These are phyloP conservation scores for Pheucticus melanocephalus DNA, from an alignment of 2,113 vertebrate species.

Conservation along the genomic window DNA sequence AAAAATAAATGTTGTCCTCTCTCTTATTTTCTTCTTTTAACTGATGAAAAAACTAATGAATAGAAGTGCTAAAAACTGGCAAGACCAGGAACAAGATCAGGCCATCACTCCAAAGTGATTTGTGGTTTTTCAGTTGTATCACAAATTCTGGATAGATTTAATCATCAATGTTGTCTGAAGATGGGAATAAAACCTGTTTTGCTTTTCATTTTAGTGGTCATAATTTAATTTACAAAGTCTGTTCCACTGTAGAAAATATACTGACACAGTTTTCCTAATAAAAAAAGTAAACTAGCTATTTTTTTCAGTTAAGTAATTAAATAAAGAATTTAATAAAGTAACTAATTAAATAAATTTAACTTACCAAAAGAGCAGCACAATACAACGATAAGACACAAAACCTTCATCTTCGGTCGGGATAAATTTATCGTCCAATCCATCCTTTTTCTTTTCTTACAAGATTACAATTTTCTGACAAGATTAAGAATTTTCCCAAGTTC, in stretches of 20 bases:
- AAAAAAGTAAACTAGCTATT: neutral
- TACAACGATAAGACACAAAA: neutral
- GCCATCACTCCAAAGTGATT: neutral
- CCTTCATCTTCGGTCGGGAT: neutral
- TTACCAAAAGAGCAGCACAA: constrained; percentile 22
- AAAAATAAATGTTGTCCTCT: neutral
- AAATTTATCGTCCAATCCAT: constrained; percentile 53
- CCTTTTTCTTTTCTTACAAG: neutral
- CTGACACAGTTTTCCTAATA: neutral
- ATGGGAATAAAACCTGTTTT: neutral
- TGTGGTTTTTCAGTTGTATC: neutral
- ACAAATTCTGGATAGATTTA: neutral
- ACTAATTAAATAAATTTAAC: neutral
- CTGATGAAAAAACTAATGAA: neutral
- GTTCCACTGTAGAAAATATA: neutral
- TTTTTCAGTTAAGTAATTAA: neutral
- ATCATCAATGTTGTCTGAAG: neutral
- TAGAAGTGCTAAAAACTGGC: neutral
- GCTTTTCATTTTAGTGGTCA: neutral
- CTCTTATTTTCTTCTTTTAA: neutral
- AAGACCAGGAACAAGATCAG: neutral
- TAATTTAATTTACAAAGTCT: neutral
- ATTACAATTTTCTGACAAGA: neutral
- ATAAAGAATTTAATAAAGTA: neutral
- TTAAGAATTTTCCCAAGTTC: neutral